phyloP scores from a whole-genome alignment of 1,140 invertebrate genomes.

The Brachionus plicatilis region DNA sequence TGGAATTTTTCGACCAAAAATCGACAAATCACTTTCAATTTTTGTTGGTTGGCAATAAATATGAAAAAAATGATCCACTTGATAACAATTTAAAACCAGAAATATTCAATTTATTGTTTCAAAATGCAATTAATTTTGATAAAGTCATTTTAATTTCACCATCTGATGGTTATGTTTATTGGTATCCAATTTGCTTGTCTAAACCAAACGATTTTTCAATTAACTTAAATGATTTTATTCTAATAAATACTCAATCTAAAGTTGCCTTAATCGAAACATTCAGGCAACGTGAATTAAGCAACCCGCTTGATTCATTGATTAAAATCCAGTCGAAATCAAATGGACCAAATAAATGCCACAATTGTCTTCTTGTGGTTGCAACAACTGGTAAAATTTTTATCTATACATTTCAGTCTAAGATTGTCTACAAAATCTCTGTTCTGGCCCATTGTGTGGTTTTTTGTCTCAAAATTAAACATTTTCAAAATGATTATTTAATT shows the following conservation, averaged over 20 bases:
- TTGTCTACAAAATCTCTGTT: not conserved
- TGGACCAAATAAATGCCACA: not conserved
- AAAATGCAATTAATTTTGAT: not conserved
- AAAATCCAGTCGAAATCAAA: not conserved
- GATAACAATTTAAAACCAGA: not conserved
- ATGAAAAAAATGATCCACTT: not conserved
- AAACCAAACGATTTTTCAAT: not conserved
- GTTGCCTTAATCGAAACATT: conserved; percentile 1
- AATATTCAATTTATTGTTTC: not conserved
- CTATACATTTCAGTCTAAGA: not conserved
- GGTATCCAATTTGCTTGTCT: not conserved
- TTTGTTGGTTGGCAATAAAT: not conserved
- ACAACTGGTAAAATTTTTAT: not conserved
- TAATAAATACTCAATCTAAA: not conserved
- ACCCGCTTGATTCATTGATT: not conserved
- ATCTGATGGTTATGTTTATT: conserved; percentile 13
- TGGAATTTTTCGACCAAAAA: not conserved
- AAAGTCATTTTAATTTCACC: not conserved
- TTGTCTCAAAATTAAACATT: not conserved
- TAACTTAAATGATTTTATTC: not conserved
- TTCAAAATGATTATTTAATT: not conserved
- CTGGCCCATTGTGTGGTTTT: not conserved
- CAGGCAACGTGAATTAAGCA: not conserved
- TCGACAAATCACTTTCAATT: not conserved
- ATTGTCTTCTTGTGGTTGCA: not conserved